Evolutionary conservation across 2,113 vertebrate species (phyloP), one percentile per base, ranked within the genome.

Genomic region (Vireo altiloquus): DNA sequence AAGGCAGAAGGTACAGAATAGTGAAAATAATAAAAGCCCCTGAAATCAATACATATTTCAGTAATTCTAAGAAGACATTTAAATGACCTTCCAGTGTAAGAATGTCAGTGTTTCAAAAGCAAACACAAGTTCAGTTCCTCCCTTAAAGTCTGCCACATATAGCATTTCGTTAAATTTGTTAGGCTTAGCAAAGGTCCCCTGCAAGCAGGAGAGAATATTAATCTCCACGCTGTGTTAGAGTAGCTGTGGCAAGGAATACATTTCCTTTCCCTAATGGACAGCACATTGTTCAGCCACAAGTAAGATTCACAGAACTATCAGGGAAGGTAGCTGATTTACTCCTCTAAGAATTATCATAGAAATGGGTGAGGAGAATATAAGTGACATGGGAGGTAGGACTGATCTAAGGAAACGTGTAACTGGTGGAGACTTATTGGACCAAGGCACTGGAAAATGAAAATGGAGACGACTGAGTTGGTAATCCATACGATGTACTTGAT

Each of bases 81-180:
- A 96, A 81, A 68, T 68, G 56, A 90, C 85, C 35, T 93, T 83
- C 44, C 44, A 22, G 7, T 40, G 44, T 56, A 74, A 88, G 31
- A 83, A 93, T 86, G 52, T 80, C 84, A 77, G 74, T 75, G 80
- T 82, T 83, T 88, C 82, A 93, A 70, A 89, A 85, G 31, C 61
- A 87, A 94, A 70, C n/a, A 77, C 54, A 68, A 83, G 11, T 20
- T 15, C 53, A 89, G 16, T 72, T 93, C 30, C n/a, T 83, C 13
- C n/a, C n/a, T 75, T 78, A 53, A 71, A 86, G 52, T 83, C 75
- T 80, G 63, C 64, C 70, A 74, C 44, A 59, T 50, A 82, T 56
- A 91, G 46, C 35, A 88, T 83, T 50, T 70, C 18, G 18, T 70
- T 93, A 82, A 61, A 40, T 86, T 66, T 81, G 27, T 64, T 71